Conservation (phyloP, 1,140 invertebrate species). For the Drosophila eugracilis region DNA sequence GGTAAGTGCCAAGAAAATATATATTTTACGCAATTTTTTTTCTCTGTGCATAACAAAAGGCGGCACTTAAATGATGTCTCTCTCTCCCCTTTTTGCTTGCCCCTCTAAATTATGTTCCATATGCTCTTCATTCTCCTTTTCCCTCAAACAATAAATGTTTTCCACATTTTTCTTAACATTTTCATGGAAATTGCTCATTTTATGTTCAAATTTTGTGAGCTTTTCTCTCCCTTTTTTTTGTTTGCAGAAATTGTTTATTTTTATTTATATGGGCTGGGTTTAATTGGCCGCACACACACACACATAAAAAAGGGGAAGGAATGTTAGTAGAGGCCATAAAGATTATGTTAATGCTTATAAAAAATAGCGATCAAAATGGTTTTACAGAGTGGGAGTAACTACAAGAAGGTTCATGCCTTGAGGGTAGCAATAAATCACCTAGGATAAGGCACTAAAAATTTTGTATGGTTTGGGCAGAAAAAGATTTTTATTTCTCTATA, state of each 20-base stretch:
- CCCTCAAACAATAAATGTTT: slow-evolving; percentile 64
- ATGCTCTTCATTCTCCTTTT: slow-evolving; percentile 29
- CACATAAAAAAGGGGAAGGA: slow-evolving; percentile 26
- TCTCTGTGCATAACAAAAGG: slow-evolving; percentile 60
- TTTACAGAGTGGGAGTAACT: slow-evolving; percentile 22
- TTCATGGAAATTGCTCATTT: slow-evolving; percentile 78
- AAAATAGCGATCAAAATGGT: slow-evolving; percentile 28
- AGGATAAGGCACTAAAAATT: slow-evolving; percentile 1
- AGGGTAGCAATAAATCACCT: slow-evolving; percentile 30
- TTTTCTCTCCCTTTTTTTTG: slow-evolving; percentile 19
- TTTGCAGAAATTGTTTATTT: slow-evolving; percentile 70
- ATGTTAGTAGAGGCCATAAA: slow-evolving; percentile 36
- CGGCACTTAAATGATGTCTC: slow-evolving; percentile 61
- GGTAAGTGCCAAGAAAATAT: slow-evolving; percentile 4
- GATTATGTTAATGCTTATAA: slow-evolving; percentile 55
- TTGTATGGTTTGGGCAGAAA: neutral
- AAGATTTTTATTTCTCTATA: too few relatives aligned
- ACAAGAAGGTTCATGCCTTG: slow-evolving; percentile 11
- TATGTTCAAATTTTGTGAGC: slow-evolving; percentile 57
- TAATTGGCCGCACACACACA: slow-evolving; percentile 64
- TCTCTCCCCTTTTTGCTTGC: slow-evolving; percentile 37
- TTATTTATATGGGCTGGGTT: slow-evolving; percentile 75
- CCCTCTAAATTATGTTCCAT: slow-evolving; percentile 68
- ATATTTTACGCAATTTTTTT: slow-evolving; percentile 49
- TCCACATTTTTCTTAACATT: slow-evolving; percentile 74